Conservation (phyloP, 2,797 vertebrate genomes). For the Thalassophryne amazonica region DNA sequence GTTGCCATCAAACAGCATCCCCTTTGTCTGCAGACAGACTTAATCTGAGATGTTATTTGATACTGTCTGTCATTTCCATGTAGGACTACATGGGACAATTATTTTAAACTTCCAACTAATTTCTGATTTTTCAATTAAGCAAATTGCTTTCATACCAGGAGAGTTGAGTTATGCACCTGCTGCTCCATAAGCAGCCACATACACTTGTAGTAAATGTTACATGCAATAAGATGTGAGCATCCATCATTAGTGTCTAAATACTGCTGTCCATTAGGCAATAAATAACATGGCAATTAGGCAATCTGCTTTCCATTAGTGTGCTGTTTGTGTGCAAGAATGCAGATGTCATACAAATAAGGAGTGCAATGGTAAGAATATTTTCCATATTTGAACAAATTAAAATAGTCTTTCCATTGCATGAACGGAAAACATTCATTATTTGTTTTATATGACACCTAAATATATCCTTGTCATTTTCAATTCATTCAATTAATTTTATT, state of each 20-base stretch:
- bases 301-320: too few species aligned
- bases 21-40: slow-evolving; percentile 59
- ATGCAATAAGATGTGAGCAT: slow-evolving; percentile 38
- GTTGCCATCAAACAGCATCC: slow-evolving; percentile 62
- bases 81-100: slow-evolving; percentile 43
- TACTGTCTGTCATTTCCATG: slow-evolving; percentile 63
- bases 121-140: slow-evolving; percentile 70
- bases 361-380: too few species aligned
- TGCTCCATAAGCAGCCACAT: slow-evolving; percentile 10
- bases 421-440: too few species aligned
- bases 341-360: too few species aligned
- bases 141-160: slow-evolving; percentile 70
- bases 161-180: slow-evolving; percentile 61
- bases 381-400: too few species aligned
- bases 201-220: not conserved
- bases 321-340: too few species aligned
- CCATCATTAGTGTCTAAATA: slow-evolving; percentile 16
- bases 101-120: slow-evolving; percentile 62
- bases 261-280: slow-evolving; percentile 22
- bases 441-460: too few species aligned
- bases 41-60: slow-evolving; percentile 58
- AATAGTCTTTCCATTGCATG: too few species aligned
- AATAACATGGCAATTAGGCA: slow-evolving; percentile 5
- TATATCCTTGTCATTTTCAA: too few species aligned
- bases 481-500: too few species aligned